A percentile compares a stretch with the other conserved stretches of the same genome.
phyloP scores from a whole-genome alignment of 2,888 invertebrate genomes.

The Brenthis hecate region DNA sequence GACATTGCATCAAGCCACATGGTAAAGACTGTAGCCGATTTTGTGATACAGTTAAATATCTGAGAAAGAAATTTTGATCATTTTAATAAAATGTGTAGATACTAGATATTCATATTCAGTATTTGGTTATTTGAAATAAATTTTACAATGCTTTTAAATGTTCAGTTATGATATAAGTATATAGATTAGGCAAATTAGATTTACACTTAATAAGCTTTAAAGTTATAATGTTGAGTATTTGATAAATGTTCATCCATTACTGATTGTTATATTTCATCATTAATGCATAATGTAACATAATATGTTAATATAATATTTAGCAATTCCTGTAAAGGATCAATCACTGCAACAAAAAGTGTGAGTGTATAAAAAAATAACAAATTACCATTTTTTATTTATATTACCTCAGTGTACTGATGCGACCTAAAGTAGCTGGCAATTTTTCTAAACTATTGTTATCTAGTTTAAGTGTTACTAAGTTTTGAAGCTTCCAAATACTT shows the following conservation, averaged over 20 bases:
- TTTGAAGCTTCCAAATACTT: constrained; percentile 83
- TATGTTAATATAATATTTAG: no score
- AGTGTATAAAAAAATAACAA: not conserved
- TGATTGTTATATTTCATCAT: no score
- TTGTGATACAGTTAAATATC: constrained; percentile 79
- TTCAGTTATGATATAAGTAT: no score
- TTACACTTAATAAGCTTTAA: no score
- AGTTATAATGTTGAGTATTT: no score
- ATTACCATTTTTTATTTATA: not conserved
- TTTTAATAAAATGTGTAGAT: not conserved
- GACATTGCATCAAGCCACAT: constrained; percentile 81
- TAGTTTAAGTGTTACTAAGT: constrained; percentile 84
- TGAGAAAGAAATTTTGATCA: constrained; percentile 43
- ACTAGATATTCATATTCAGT: not conserved
- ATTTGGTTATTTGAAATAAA: no score
- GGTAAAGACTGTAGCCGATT: constrained; percentile 82
- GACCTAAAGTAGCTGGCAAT: constrained; percentile 86
- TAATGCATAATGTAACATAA: no score
- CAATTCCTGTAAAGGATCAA: not conserved
- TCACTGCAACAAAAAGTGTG: not conserved
- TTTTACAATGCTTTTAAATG: no score
- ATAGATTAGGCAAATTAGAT: no score
- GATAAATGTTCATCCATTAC: no score
- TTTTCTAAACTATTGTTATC: constrained; percentile 82
- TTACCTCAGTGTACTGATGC: constrained; percentile 78